phyloP scores from a whole-genome alignment of 2,797 vertebrate genomes.

The Rhinophrynus dorsalis region DNA sequence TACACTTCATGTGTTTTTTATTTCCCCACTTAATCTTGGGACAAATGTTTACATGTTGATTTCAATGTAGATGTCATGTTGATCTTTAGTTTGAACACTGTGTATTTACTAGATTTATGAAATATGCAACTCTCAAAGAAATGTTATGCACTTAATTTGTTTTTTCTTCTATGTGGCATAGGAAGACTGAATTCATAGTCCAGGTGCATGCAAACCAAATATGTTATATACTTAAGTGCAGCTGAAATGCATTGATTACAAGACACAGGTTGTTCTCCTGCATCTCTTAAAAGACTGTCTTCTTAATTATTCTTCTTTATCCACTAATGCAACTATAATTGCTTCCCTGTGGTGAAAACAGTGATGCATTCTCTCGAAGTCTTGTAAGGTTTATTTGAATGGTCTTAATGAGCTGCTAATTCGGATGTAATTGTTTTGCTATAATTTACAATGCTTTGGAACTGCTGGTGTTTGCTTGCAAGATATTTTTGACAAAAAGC shows the following conservation, averaged over 20 bases:
- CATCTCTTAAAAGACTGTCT: conserved; percentile 33
- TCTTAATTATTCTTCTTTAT: conserved; percentile 48
- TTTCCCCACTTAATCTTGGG: too few relatives aligned
- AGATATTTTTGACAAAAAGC: too few relatives aligned
- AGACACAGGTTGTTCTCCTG: conserved; percentile 1
- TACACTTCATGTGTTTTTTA: too few relatives aligned
- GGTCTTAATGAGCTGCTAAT: conserved; percentile 49
- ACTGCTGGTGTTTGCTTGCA: conserved; percentile 8
- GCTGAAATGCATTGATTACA: conserved; percentile 7
- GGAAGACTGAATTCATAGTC: neutral
- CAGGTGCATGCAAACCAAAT: neutral
- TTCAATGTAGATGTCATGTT: too few relatives aligned
- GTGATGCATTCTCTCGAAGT: conserved; percentile 41
- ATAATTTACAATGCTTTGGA: conserved; percentile 43
- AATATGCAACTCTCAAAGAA: too few relatives aligned
- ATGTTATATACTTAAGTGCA: conserved; percentile 6
- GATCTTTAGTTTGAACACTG: too few relatives aligned
- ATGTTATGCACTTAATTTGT: too few relatives aligned
- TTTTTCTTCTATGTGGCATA: neutral
- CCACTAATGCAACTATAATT: conserved; percentile 47
- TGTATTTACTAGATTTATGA: too few relatives aligned
- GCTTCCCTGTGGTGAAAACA: conserved; percentile 45
- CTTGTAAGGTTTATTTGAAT: conserved; percentile 46
- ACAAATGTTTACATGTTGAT: too few relatives aligned
- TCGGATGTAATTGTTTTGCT: conserved; percentile 44